Evolutionary conservation across 2,888 invertebrate genomes (phyloP).

Genomic region (Caenorhabditis angaria): DNA sequence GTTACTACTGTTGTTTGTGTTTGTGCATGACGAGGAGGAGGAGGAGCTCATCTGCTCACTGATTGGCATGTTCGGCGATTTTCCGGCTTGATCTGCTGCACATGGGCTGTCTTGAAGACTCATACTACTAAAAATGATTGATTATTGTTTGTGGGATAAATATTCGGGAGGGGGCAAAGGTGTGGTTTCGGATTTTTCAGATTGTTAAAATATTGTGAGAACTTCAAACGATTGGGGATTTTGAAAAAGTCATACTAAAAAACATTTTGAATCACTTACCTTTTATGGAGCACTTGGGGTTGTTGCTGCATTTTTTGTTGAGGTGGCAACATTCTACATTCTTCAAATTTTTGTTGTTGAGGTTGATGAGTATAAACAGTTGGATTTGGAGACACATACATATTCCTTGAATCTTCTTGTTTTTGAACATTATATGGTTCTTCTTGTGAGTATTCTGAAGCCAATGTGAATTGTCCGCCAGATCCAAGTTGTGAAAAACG

Average conservation of each 20-base stretch:
- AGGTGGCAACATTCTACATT: background rate
- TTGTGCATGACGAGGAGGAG: too few species aligned
- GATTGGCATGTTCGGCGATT: slow-evolving; percentile 48
- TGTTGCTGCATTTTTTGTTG: background rate
- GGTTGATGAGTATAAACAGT: background rate
- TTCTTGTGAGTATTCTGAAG: slow-evolving; percentile 9
- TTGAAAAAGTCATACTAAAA: too few species aligned
- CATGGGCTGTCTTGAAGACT: slow-evolving; percentile 33
- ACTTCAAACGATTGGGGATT: too few species aligned
- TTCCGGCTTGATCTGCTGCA: slow-evolving; percentile 46
- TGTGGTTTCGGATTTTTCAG: too few species aligned
- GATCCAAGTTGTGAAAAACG: slow-evolving; percentile 64
- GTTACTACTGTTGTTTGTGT: background rate
- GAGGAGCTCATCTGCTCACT: slow-evolving; percentile 21
- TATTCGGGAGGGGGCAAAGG: too few species aligned
- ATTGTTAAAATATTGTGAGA: too few species aligned
- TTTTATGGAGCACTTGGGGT: background rate
- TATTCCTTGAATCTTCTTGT: background rate
- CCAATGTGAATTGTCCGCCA: slow-evolving; percentile 53
- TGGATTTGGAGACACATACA: background rate
- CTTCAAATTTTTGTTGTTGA: slow-evolving; percentile 1
- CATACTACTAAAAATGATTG: background rate
- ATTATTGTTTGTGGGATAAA: background rate
- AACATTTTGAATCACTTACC: background rate
- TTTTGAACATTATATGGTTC: slow-evolving; percentile 15